Evolutionary conservation across 37 sponge, comb jelly and placozoan species (phyloP), one percentile per base, ranked within the genome.

Genomic region (Theonella swinhoei): DNA sequence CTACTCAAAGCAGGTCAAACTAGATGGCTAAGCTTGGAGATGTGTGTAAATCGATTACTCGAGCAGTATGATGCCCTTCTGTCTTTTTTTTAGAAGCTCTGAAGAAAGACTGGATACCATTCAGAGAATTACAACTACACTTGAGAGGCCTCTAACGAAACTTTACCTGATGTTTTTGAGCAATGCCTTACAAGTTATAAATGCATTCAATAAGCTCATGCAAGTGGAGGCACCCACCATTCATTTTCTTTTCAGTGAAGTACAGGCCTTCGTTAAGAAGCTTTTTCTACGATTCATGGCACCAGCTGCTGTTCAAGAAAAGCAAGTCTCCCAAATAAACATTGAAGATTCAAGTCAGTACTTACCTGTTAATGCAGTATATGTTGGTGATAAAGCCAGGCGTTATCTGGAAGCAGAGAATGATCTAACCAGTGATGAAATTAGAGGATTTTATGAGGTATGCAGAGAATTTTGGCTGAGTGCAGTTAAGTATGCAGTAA

Each of bases 1-100:
- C 34, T 81, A 24, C 61, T 81, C 19, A 81, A 81, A 63, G 70
- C 67, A 47, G 68, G 72, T 23, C 81, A 68, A 23, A 81, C 72
- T 38, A 9, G 81, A 28, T 81, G 81, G 81, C 59, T 81, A 31
- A 81, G 81, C 33, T 38, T 81, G 59, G 70, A 67, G 1, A 11
- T 4, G 5, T 70, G 71, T 70, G 81, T 81, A n/a, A 63, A 42
- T 25, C 33, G 81, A 0, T 70, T 67, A 39, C 23, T 70, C 3
- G 54, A 19, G 25, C 77, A 77, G 54, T 23, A 32, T 3, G 77
- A 77, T 30, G 62, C 34, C 26, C 63, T 77, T 8, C 30, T 34
- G 33, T 47, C 61, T 25, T 77, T 59, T n/a, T 8, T 58, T 81
- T 81, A 70, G 54, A 47, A 47, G 54, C 14, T 17, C 54, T 17